Evolutionary conservation across 2,797 vertebrate genomes (phyloP).

Genomic region (Epinephelus coioides): DNA sequence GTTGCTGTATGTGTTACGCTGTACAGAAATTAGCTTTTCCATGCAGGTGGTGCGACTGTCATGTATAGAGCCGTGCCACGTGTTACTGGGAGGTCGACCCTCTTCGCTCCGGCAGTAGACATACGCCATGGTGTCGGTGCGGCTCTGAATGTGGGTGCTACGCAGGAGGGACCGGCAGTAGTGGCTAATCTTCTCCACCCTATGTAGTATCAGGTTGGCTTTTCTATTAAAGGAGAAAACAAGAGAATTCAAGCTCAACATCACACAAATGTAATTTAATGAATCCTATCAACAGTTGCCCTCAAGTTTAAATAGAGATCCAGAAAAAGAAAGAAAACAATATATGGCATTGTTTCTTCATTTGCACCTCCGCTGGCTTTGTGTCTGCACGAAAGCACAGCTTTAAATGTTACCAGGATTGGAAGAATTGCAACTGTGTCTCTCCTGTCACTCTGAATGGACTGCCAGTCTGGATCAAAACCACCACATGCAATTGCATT

Average conservation of each 20-base stretch:
- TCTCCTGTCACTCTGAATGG: slow-evolving; percentile 27
- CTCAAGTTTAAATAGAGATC: background rate
- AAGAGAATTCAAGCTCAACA: background rate
- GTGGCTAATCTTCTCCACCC: slow-evolving; percentile 92
- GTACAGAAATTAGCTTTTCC: slow-evolving; percentile 96
- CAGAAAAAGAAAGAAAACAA: background rate
- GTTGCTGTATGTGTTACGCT: slow-evolving; percentile 96
- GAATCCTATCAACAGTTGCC: background rate
- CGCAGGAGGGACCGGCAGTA: slow-evolving; percentile 91
- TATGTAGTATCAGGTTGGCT: slow-evolving; percentile 94
- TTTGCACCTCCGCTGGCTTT: slow-evolving; percentile 13
- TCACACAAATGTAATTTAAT: background rate
- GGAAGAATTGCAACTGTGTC: slow-evolving; percentile 12
- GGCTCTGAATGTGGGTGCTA: slow-evolving; percentile 96
- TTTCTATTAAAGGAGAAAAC: slow-evolving; percentile 85
- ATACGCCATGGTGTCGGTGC: slow-evolving; percentile 95
- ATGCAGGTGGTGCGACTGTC: slow-evolving; percentile 93
- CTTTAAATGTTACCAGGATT: slow-evolving; percentile 32
- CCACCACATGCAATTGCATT: slow-evolving; percentile 30
- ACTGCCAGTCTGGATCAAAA: slow-evolving; percentile 44
- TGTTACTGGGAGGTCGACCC: slow-evolving; percentile 84
- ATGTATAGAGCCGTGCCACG: slow-evolving; percentile 92
- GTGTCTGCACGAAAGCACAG: slow-evolving; percentile 14
- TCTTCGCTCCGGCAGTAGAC: slow-evolving; percentile 93
- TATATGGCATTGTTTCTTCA: background rate